phyloP scores from a whole-genome alignment of 1,140 invertebrate genomes.

The Ceratina japonica region DNA sequence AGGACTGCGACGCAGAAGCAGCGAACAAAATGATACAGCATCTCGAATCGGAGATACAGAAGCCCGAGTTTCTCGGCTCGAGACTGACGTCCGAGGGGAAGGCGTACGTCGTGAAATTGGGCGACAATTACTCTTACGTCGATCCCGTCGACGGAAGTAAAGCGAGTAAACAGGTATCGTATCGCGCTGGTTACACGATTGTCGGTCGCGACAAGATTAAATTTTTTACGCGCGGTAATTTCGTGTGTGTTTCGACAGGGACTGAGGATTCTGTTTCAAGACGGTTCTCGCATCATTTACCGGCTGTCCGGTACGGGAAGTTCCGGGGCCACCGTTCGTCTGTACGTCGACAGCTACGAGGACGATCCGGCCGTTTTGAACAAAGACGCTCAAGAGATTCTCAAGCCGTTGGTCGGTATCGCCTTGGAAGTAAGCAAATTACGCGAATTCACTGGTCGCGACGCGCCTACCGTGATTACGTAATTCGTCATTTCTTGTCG shows the following conservation, averaged over 20 bases:
- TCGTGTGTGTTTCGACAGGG: constrained; percentile 86
- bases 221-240: constrained; percentile 26
- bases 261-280: constrained; percentile 94
- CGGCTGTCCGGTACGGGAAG: constrained; percentile 98
- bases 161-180: constrained; percentile 90
- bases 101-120: constrained; percentile 86
- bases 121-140: constrained; percentile 95
- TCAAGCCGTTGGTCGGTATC: constrained; percentile 94
- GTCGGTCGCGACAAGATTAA: background rate
- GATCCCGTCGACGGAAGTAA: constrained; percentile 96
- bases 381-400: constrained; percentile 89
- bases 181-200: background rate
- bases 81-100: constrained; percentile 83
- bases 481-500: constrained; percentile 78
- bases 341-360: constrained; percentile 96
- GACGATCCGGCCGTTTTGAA: constrained; percentile 82
- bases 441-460: constrained; percentile 90
- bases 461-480: constrained; percentile 97
- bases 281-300: constrained; percentile 95
- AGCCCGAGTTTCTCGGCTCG: constrained; percentile 84
- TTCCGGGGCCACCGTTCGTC: constrained; percentile 95
- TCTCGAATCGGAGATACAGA: constrained; percentile 85
- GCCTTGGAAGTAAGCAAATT: constrained; percentile 93
- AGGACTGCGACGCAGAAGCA: constrained; percentile 92
- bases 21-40: constrained; percentile 93